These are phyloP conservation scores for Zosterops pallidus DNA, from an alignment of 2,113 vertebrate species.

Conservation along the genomic window DNA sequence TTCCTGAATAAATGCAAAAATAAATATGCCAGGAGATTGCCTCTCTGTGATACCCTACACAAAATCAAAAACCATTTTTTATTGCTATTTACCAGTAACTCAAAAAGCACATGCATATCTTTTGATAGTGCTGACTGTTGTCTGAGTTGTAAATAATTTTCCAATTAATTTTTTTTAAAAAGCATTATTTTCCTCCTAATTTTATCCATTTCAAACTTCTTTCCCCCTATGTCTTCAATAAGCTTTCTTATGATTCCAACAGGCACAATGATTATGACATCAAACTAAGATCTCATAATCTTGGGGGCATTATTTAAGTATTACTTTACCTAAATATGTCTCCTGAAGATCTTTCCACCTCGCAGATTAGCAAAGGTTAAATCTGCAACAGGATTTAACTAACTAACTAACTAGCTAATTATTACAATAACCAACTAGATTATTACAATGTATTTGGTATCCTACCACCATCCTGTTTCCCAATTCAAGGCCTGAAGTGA, in stretches of 20 bases:
- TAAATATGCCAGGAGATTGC: constrained; percentile 33
- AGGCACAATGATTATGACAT: not conserved
- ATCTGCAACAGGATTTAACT: not conserved
- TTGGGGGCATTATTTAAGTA: not conserved
- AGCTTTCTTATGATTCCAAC: not conserved
- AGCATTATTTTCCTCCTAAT: not conserved
- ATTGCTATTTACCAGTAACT: not conserved
- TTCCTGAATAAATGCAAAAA: not conserved
- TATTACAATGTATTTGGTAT: not conserved
- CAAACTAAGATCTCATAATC: not conserved
- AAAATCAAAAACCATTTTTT: not conserved
- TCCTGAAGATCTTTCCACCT: not conserved
- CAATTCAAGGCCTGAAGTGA: not conserved
- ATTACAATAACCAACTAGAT: not conserved
- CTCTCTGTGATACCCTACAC: not conserved
- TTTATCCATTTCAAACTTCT: not conserved
- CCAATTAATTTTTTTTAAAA: not conserved
- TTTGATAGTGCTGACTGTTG: not conserved
- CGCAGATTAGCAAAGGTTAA: not conserved
- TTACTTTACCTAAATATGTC: not conserved
- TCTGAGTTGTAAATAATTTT: not conserved
- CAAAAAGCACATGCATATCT: not conserved
- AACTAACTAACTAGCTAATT: not conserved
- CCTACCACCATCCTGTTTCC: not conserved
- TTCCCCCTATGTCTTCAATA: not conserved